Conservation (phyloP, 2,888 invertebrate genomes). For the Hymenopus coronatus region DNA sequence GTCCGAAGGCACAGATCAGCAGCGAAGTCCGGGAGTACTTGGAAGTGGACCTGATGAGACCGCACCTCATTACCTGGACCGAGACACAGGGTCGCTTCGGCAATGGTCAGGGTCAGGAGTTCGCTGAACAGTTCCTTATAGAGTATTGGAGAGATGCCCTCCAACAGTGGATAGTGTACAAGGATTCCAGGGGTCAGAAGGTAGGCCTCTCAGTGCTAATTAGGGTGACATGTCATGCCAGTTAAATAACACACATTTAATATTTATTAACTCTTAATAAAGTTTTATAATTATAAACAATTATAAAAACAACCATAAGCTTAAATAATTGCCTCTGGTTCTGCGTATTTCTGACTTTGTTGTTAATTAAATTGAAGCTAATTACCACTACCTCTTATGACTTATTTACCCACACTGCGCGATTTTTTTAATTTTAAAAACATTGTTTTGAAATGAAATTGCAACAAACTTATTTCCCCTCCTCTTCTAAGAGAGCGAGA, state of each 20-base stretch:
- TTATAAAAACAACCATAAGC: too few species aligned
- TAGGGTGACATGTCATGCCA: neutral
- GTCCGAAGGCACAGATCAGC: conserved; percentile 78
- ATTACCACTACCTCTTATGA: too few species aligned
- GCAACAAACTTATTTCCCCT: too few species aligned
- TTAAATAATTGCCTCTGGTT: too few species aligned
- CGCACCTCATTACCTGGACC: conserved; percentile 77
- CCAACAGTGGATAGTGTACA: conserved; percentile 74
- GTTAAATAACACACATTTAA: neutral
- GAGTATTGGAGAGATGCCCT: conserved; percentile 74
- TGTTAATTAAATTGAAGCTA: too few species aligned
- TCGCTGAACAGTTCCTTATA: conserved; percentile 76
- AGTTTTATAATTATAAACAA: too few species aligned
- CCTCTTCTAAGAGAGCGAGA: too few species aligned
- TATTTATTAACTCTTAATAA: too few species aligned
- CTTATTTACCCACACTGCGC: too few species aligned
- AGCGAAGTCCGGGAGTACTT: conserved; percentile 76
- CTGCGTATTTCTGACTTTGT: too few species aligned
- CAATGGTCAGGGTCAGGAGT: conserved; percentile 87
- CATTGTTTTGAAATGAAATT: too few species aligned
- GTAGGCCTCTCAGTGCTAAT: conserved; percentile 50
- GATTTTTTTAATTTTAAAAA: too few species aligned
- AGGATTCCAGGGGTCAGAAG: conserved; percentile 72
- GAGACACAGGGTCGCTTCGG: conserved; percentile 91
- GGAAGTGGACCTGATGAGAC: conserved; percentile 71